Evolutionary conservation across 2,888 invertebrate species (phyloP).

Genomic region (Vannuccia rotundouncinata): DNA sequence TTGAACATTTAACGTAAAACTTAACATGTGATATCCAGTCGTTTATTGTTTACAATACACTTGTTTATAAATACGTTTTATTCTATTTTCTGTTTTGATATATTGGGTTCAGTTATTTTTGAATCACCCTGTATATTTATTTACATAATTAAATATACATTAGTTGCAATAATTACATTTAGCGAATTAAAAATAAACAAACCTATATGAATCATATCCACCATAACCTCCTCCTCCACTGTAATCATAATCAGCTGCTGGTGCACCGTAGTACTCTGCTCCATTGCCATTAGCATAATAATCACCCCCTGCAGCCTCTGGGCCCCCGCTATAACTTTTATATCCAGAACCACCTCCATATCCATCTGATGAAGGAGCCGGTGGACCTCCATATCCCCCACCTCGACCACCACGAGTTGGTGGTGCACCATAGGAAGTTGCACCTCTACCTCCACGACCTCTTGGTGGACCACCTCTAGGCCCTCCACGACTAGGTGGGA

Average conservation of each 20-base stretch:
- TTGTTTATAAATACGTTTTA: no score
- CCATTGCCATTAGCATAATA: background rate
- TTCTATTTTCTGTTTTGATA: no score
- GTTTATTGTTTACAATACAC: no score
- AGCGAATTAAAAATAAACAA: no score
- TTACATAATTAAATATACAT: no score
- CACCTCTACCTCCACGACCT: background rate
- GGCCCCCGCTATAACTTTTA: background rate
- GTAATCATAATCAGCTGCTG: background rate
- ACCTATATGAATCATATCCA: background rate
- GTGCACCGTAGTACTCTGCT: constrained; percentile 1
- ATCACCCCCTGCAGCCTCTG: background rate
- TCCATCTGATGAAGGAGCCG: background rate
- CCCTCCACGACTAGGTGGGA: background rate
- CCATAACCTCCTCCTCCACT: background rate
- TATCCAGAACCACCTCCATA: background rate
- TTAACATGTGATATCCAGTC: no score
- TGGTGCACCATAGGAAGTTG: background rate
- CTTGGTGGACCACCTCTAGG: background rate
- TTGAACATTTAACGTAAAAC: no score
- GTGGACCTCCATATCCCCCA: constrained; percentile 1
- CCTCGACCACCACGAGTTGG: background rate
- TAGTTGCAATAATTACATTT: no score
- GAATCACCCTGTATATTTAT: no score
- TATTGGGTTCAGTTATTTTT: no score